phyloP scores from a whole-genome alignment of 2,113 vertebrate genomes.

The Phyllostomus discolor region DNA sequence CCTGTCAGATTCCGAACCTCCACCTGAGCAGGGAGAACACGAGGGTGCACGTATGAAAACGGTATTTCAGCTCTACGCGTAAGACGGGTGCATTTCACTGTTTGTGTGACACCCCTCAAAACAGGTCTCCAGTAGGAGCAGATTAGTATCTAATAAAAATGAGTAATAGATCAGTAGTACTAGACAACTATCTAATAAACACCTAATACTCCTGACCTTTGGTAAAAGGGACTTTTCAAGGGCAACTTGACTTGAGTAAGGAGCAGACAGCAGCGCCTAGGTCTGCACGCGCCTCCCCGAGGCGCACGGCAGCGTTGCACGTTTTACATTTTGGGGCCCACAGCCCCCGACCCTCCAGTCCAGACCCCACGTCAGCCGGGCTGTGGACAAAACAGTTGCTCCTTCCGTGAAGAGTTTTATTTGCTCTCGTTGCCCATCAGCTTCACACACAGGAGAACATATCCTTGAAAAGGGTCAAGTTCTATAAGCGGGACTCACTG shows the following conservation, averaged over 20 bases:
- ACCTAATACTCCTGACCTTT: not conserved
- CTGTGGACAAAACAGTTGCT: constrained; percentile 33
- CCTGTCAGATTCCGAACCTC: not conserved
- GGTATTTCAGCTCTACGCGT: not conserved
- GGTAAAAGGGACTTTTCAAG: constrained; percentile 1
- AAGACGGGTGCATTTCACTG: not conserved
- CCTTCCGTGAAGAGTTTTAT: not conserved
- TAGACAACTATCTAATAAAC: not conserved
- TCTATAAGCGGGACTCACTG: constrained; percentile 52
- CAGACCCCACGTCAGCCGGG: not conserved
- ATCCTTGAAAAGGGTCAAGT: constrained; percentile 46
- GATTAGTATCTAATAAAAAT: not conserved
- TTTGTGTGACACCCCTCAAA: not conserved
- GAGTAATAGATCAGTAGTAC: not conserved
- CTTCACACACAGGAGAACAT: constrained; percentile 20
- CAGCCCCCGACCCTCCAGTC: not conserved
- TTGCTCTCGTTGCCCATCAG: not conserved
- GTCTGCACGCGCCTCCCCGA: not conserved
- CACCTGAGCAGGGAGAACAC: not conserved
- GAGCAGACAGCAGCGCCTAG: not conserved
- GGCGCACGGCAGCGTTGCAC: not conserved
- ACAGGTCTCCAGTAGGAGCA: not conserved
- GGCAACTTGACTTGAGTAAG: not conserved
- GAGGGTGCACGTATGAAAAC: not conserved
- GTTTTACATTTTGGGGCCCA: not conserved